Evolutionary conservation across 2,113 vertebrate genomes (phyloP).

Genomic region (Atractosteus spatula): DNA sequence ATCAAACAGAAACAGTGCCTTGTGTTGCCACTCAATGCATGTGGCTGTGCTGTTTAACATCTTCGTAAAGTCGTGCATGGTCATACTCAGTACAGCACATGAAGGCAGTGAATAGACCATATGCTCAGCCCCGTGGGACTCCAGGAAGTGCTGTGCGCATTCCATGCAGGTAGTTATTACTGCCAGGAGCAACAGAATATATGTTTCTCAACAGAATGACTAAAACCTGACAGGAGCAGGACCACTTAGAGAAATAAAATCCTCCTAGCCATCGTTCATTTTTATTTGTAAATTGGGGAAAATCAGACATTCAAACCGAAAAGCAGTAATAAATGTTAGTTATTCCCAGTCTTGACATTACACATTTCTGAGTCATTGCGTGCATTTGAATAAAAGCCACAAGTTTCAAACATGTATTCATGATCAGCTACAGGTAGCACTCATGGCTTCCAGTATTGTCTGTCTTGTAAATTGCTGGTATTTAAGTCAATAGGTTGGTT

Average conservation of each 20-base stretch:
- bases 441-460: slow-evolving; percentile 6
- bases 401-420: slow-evolving; percentile 1
- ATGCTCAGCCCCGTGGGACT: no score
- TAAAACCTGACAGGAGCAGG: background rate
- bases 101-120: no score
- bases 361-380: background rate
- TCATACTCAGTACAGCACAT: no score
- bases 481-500: no score
- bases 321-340: background rate
- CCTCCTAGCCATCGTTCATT: background rate
- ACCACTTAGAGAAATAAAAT: background rate
- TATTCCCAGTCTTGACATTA: slow-evolving; percentile 7
- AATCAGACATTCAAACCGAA: background rate
- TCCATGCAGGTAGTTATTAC: no score
- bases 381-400: background rate
- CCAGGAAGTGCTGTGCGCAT: no score
- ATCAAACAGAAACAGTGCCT: no score
- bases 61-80: no score
- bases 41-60: no score
- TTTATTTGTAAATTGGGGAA: slow-evolving; percentile 5
- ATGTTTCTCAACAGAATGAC: background rate
- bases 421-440: background rate
- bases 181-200: no score
- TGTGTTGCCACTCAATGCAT: no score
- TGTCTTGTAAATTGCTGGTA: background rate